Percentiles rank a stretch among this genome's conserved stretches.
Evolutionary conservation across 2,113 vertebrate genomes (phyloP).

Genomic region (Tenrec ecaudatus): DNA sequence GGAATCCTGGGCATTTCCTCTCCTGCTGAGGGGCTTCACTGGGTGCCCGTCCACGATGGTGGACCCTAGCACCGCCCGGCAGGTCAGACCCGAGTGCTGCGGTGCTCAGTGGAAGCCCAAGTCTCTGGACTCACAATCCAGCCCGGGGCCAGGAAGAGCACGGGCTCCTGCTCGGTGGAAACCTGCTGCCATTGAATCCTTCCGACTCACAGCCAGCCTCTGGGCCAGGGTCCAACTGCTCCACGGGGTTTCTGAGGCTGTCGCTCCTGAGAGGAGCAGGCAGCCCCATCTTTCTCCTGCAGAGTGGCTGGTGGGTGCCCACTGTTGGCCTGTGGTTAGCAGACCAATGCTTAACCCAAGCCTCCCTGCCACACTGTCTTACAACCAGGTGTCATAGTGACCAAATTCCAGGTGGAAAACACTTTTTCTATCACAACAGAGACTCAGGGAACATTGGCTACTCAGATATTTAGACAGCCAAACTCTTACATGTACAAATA

Average conservation of each 20-base stretch:
- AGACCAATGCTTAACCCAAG: no score
- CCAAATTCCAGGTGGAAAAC: constrained; percentile 10
- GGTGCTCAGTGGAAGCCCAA: background rate
- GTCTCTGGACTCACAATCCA: background rate
- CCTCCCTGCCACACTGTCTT: background rate
- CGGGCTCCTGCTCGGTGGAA: background rate
- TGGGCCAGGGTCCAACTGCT: no score
- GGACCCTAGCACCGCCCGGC: background rate
- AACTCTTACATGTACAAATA: constrained; percentile 43
- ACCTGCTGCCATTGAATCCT: no score
- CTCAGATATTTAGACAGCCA: constrained; percentile 23
- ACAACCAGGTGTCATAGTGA: background rate
- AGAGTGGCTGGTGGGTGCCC: no score
- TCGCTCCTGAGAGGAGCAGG: no score
- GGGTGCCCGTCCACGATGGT: background rate
- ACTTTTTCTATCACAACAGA: background rate
- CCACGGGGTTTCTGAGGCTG: no score
- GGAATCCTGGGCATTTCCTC: background rate
- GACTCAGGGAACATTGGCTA: background rate
- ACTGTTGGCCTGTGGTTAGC: no score
- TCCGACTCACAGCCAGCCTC: no score
- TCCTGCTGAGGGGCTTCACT: background rate
- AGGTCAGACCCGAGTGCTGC: background rate
- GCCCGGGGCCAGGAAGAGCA: background rate
- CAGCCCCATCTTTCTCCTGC: no score